phyloP scores from a whole-genome alignment of 2,888 invertebrate species.

The Isoperla grammatica region DNA sequence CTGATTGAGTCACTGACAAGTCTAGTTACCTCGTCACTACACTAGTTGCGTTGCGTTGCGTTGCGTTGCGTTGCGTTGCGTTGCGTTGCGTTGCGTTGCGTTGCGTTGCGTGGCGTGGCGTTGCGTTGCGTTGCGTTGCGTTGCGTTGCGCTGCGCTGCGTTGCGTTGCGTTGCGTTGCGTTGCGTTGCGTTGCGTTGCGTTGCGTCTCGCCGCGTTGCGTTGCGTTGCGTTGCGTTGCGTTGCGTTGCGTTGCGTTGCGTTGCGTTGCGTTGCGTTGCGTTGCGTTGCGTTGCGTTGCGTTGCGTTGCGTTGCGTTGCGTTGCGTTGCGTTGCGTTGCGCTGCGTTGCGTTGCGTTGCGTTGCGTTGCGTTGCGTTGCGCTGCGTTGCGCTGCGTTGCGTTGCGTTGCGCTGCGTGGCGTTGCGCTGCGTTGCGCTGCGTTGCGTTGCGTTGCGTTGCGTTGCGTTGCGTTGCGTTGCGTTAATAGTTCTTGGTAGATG shows the following conservation, averaged over 20 bases:
- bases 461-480: conserved; percentile 1
- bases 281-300: conserved; percentile 3
- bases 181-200: too few species aligned
- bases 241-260: conserved; percentile 3
- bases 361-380: conserved; percentile 3
- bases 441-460: conserved; percentile 1
- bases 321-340: conserved; percentile 3
- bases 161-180: too few species aligned
- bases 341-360: conserved; percentile 1
- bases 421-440: neutral
- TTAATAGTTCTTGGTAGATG: too few species aligned
- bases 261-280: conserved; percentile 3
- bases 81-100: too few species aligned
- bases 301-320: conserved; percentile 3
- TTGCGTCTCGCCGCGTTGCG: too few species aligned
- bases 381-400: conserved; percentile 1
- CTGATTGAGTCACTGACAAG: too few species aligned
- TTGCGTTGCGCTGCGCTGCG: too few species aligned
- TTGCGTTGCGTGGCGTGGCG: too few species aligned
- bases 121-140: too few species aligned
- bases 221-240: neutral
- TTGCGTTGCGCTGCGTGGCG: neutral
- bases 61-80: too few species aligned
- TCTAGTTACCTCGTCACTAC: too few species aligned
- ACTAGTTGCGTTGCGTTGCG: too few species aligned